Evolutionary conservation across 2,888 invertebrate species (phyloP), one percentile per base, ranked within the genome.

Genomic region (Drosophila rubida): DNA sequence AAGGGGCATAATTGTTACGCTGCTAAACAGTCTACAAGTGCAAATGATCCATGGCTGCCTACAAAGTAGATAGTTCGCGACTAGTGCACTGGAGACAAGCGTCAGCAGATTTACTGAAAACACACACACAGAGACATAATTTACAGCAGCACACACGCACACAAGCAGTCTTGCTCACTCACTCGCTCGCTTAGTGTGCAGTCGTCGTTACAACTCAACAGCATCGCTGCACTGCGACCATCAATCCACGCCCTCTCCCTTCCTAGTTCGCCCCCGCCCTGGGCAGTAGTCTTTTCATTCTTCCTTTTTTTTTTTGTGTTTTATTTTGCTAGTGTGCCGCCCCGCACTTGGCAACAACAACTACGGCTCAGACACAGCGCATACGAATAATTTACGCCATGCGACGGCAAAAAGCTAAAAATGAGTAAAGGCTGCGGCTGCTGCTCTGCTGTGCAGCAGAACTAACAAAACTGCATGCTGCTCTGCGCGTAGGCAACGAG

Each of bases 331-430:
- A 54, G 61, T 64, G 64, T 54, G 46, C 42, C 54, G 41, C 39
- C 48, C 65, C 46, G 74, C 82, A 69, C 59, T 69, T 73, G 59
- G 58, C 65, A 71, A 53, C 83, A 64, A 61, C 54, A 65, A 51
- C 74, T 46, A 14, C 58, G 64, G 68, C 87, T 79, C 60, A 71
- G 77, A 64, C 78, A 62, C 58, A 70, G 70, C 60, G 64, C 70
- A 80, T 73, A 86, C 87, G 88, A 88, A 81, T 83, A 88, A 84
- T 88, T 82, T 80, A 83, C 87, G 85, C 87, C 68, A 80, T 65
- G 75, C 71, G 55, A 77, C 59, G 69, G 69, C 81, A 78, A 80
- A 87, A 88, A 84, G 85, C 87, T 84, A 83, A 84, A 88, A 85
- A 85, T 87, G 71, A 87, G 82, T 88, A 81, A 84, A 80, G 68